phyloP scores from a whole-genome alignment of 1,140 invertebrate genomes.

The Ostrea edulis region DNA sequence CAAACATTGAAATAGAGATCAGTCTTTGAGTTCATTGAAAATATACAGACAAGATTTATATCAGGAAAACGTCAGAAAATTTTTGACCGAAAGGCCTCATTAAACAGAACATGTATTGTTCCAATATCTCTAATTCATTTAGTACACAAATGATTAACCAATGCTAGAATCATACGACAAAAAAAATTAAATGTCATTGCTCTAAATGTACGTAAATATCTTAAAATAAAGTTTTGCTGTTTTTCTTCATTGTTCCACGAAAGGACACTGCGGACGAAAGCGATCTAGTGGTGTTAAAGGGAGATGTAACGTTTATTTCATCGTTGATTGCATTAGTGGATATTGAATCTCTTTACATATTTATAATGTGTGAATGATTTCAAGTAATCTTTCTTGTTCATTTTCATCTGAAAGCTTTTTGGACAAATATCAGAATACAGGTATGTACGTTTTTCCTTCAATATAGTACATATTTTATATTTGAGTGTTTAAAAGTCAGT shows the following conservation, averaged over 20 bases:
- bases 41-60: not conserved
- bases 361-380: too few relatives aligned
- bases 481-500: too few relatives aligned
- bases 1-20: slow-evolving; percentile 10
- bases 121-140: not conserved
- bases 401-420: too few relatives aligned
- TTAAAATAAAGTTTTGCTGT: not conserved
- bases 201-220: not conserved
- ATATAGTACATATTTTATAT: too few relatives aligned
- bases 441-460: too few relatives aligned
- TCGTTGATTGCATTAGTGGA: too few relatives aligned
- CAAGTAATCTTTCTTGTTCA: too few relatives aligned
- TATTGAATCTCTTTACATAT: too few relatives aligned
- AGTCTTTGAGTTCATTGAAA: not conserved
- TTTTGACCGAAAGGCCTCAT: not conserved
- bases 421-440: too few relatives aligned
- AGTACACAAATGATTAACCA: not conserved
- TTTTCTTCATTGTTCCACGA: not conserved
- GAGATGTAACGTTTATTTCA: too few relatives aligned
- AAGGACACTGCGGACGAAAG: not conserved
- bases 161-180: not conserved
- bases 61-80: not conserved
- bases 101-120: not conserved
- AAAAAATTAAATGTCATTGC: slow-evolving; percentile 17
- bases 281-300: too few relatives aligned